Evolutionary conservation across 2,113 vertebrate genomes (phyloP).

Genomic region (Pluvialis apricaria): DNA sequence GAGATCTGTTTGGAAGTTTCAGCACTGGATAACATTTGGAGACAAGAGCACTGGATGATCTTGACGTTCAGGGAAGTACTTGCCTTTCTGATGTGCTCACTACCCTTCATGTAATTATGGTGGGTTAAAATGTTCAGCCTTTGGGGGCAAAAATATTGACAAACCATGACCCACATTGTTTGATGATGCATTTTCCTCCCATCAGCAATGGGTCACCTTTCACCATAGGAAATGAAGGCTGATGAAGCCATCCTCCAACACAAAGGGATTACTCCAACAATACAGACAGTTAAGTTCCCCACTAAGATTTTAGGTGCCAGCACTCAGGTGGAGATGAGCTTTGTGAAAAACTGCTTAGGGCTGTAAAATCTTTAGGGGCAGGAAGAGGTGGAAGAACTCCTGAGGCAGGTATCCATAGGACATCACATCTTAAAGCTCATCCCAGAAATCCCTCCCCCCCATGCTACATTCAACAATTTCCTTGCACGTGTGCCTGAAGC

Average conservation of each 20-base stretch:
- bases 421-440: background rate
- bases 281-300: background rate
- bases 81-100: background rate
- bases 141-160: background rate
- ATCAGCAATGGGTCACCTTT: background rate
- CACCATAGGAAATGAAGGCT: background rate
- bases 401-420: background rate
- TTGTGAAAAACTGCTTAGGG: background rate
- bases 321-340: background rate
- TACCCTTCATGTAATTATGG: background rate
- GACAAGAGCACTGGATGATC: background rate
- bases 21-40: background rate
- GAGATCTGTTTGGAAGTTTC: background rate
- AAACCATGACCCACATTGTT: background rate
- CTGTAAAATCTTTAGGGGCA: background rate
- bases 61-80: background rate
- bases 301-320: background rate
- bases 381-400: background rate
- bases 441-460: background rate
- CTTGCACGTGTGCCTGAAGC: background rate
- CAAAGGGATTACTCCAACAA: background rate
- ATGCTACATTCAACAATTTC: background rate
- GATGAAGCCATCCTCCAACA: background rate
- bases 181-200: background rate
- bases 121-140: background rate